Percentiles rank a stretch among this genome's conserved stretches.
Evolutionary conservation across 2,888 invertebrate species (phyloP).

Genomic region (Leucozona laternaria): DNA sequence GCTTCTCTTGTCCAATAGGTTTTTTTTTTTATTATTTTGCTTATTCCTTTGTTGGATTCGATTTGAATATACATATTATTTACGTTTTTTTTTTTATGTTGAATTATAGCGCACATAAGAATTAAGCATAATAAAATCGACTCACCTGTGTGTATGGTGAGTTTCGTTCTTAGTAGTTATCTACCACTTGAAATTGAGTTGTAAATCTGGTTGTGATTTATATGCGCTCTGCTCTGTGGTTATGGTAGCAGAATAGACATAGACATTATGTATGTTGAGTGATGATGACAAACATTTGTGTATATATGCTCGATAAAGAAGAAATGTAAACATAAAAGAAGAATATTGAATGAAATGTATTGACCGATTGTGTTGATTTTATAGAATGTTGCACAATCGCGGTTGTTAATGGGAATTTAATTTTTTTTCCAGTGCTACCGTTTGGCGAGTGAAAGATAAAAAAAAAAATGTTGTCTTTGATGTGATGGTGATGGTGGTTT

Average conservation of each 20-base stretch:
- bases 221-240: conserved; percentile 16
- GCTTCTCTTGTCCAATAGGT: conserved; percentile 18
- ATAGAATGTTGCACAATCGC: conserved; percentile 35
- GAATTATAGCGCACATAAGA: conserved; percentile 31
- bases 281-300: conserved; percentile 57
- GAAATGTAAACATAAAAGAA: conserved; percentile 62
- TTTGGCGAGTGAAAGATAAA: neutral
- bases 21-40: conserved; percentile 8
- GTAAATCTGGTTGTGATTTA: conserved; percentile 22
- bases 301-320: neutral
- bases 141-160: conserved; percentile 59
- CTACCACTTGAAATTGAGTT: conserved; percentile 22
- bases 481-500: neutral
- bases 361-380: conserved; percentile 36
- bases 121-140: conserved; percentile 19
- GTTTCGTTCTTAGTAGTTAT: conserved; percentile 20
- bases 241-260: neutral
- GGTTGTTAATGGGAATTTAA: conserved; percentile 12
- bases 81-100: conserved; percentile 63
- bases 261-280: neutral
- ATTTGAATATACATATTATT: conserved; percentile 53
- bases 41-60: conserved; percentile 47
- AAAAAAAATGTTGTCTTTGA: neutral
- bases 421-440: conserved; percentile 22
- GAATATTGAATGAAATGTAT: conserved; percentile 44